Percentiles rank a stretch among this genome's conserved stretches.
phyloP scores from a whole-genome alignment of 2,797 vertebrate species.

The Sarcoramphus papa region DNA sequence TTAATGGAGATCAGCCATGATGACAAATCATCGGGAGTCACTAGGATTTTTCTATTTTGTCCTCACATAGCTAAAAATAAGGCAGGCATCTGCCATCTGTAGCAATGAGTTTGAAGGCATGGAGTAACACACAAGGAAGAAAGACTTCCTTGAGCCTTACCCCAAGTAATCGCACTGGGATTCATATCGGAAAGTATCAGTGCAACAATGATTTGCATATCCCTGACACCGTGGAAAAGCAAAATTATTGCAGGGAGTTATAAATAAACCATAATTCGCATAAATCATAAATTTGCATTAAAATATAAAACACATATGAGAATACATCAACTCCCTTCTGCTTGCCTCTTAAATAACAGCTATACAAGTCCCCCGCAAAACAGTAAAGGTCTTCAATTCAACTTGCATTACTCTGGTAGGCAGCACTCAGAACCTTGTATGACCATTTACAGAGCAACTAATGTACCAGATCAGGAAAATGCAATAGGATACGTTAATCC shows the following conservation, averaged over 20 bases:
- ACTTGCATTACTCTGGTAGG: background rate
- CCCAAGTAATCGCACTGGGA: background rate
- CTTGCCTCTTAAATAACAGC: background rate
- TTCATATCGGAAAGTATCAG: background rate
- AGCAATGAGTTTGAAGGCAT: background rate
- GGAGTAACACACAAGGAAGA: background rate
- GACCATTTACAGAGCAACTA: background rate
- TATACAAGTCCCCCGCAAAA: background rate
- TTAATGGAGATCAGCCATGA: constrained; percentile 37
- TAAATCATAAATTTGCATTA: background rate
- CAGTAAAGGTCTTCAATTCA: background rate
- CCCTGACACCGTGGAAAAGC: background rate
- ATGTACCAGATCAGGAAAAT: background rate
- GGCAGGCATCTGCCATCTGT: constrained; percentile 10
- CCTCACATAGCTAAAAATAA: constrained; percentile 38
- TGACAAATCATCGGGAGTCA: constrained; percentile 24
- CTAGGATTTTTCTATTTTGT: constrained; percentile 38
- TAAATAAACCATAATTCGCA: background rate
- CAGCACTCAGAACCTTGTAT: accelerated
- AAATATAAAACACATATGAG: background rate
- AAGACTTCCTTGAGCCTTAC: background rate
- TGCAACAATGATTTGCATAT: background rate
- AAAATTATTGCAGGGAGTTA: background rate
- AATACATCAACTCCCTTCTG: background rate
- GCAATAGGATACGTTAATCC: background rate